Evolutionary conservation across 1,140 invertebrate species (phyloP).

Genomic region (Aricia agestis): DNA sequence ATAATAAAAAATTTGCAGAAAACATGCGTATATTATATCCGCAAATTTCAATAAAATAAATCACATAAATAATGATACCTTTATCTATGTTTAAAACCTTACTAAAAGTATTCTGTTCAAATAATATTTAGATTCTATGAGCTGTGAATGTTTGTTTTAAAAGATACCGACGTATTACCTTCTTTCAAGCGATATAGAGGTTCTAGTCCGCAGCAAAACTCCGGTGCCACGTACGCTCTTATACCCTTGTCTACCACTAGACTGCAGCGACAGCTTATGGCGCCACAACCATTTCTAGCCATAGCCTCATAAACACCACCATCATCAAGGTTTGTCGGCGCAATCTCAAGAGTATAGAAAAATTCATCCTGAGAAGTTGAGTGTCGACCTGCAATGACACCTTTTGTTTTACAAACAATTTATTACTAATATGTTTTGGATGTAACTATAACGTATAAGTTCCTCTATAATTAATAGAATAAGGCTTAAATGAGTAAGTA

Average conservation of each 20-base stretch:
- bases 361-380: constrained; percentile 82
- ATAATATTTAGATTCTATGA: too few relatives aligned
- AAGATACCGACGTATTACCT: constrained; percentile 37
- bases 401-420: neutral
- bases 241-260: constrained; percentile 92
- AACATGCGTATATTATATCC: too few relatives aligned
- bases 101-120: too few relatives aligned
- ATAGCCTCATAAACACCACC: constrained; percentile 88
- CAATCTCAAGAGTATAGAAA: constrained; percentile 91
- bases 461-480: too few relatives aligned
- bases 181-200: constrained; percentile 77
- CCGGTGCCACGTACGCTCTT: constrained; percentile 85
- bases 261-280: constrained; percentile 87
- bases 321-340: constrained; percentile 84
- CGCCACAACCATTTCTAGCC: constrained; percentile 89
- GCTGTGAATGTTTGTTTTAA: neutral
- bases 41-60: too few relatives aligned
- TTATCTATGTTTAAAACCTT: too few relatives aligned
- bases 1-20: too few relatives aligned
- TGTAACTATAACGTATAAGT: neutral
- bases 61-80: too few relatives aligned
- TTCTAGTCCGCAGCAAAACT: constrained; percentile 83
- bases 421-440: neutral
- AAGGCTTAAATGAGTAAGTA: too few relatives aligned
- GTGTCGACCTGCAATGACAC: constrained; percentile 66